Conservation (phyloP, 2,888 invertebrate species). For the Nasonovia ribisnigri region DNA sequence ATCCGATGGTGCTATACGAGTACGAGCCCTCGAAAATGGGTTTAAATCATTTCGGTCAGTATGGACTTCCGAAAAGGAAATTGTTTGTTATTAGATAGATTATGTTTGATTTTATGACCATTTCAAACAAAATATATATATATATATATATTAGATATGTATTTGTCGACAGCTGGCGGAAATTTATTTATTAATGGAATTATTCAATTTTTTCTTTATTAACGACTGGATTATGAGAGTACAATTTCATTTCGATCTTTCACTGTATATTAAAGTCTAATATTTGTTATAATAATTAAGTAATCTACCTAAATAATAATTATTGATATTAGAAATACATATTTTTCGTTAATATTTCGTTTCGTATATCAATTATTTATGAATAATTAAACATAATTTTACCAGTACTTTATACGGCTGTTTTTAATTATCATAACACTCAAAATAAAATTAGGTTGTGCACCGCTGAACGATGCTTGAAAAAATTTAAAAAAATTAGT, state of each 20-base stretch:
- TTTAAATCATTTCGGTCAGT: constrained; percentile 11
- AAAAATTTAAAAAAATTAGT: neutral
- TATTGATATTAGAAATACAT: neutral
- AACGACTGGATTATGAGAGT: neutral
- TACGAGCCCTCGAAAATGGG: neutral
- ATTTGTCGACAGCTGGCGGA: neutral
- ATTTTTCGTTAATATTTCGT: neutral
- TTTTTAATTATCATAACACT: neutral
- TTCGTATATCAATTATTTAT: no score
- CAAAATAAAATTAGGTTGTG: neutral
- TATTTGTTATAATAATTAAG: neutral
- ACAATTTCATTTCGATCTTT: neutral
- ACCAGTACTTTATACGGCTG: neutral
- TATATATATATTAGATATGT: neutral
- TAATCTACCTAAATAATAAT: neutral
- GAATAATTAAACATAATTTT: neutral
- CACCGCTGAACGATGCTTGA: neutral
- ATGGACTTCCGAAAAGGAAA: constrained; percentile 22
- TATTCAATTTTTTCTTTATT: neutral
- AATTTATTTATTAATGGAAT: neutral
- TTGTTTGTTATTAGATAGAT: constrained; percentile 17
- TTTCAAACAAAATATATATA: neutral
- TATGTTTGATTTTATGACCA: neutral
- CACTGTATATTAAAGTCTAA: neutral
- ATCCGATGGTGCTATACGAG: neutral